Evolutionary conservation across 2,888 invertebrate species (phyloP), one percentile per base, ranked within the genome.

Genomic region (Yponomeuta evonymella): DNA sequence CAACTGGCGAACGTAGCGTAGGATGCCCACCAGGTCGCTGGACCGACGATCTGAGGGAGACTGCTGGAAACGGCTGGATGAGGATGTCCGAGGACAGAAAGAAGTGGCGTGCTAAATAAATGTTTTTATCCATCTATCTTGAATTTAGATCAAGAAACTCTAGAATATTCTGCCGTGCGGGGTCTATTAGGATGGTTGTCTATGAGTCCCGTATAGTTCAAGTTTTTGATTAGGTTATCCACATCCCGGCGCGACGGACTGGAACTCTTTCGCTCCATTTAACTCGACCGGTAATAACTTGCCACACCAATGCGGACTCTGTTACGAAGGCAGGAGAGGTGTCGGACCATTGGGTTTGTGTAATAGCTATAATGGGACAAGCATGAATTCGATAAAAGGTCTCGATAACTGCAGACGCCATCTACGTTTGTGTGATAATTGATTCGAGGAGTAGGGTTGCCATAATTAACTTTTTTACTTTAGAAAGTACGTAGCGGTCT

Each of bases 261-360:
- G 51, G 51, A 58, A 58, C 51, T 58, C 51, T 58, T 58, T 58
- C 51, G 51, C 51, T 58, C 51, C 51, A 58, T 58, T 58, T 58
- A 58, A 58, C 51, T 5, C 15, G 51, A 12, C 51, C 51, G 15
- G 51, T 58, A 58, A 58, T 58, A 58, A 58, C 1, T 58, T 58
- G 51, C 51, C 15, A 15, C 51, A 15, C 51, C 51, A 15, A 58
- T 58, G 15, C 51, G 51, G 51, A 58, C 51, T 58, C 51, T 58
- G 1, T 58, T 58, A 58, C 51, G 51, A 58, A 15, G 51, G 51
- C 15, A 58, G 51, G 15, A 58, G 15, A 15, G 51, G 12, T 2
- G 51, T 58, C 15, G 51, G 51, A 58, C 12, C 51, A 12, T 12
- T 43, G 8, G 43, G 8, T 43, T 2, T 51, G 51, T 11, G 51